Evolutionary conservation across 2,113 vertebrate genomes (phyloP).

Genomic region (Helogale parvula): DNA sequence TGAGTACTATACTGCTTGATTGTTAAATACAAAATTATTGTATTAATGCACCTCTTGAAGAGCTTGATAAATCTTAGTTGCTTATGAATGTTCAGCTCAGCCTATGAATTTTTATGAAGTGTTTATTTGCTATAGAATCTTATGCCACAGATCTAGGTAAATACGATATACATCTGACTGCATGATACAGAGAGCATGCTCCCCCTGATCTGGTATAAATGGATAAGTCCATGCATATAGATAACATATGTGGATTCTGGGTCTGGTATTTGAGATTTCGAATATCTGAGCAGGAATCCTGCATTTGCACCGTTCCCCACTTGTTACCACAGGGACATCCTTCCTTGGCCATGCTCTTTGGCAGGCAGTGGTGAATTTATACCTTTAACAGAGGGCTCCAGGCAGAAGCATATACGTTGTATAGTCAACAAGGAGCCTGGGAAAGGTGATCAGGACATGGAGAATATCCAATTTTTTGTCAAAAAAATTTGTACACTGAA

Average conservation of each 20-base stretch:
- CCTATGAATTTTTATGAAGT: background rate
- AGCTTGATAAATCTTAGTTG: background rate
- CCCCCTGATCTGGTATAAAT: background rate
- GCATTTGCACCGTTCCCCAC: background rate
- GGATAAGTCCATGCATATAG: background rate
- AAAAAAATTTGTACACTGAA: background rate
- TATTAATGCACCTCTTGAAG: background rate
- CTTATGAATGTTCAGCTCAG: background rate
- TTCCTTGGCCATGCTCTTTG: background rate
- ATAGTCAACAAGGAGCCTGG: background rate
- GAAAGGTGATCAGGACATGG: background rate
- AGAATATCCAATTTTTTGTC: background rate
- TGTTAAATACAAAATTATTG: background rate
- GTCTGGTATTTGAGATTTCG: too few species aligned
- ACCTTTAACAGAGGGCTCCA: constrained; percentile 47
- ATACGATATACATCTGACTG: background rate
- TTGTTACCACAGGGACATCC: background rate
- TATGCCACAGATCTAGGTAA: background rate
- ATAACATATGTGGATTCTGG: too few species aligned
- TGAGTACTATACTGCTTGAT: background rate
- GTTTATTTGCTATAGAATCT: background rate
- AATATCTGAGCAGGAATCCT: background rate
- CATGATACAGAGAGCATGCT: too few species aligned
- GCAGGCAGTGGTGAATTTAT: background rate
- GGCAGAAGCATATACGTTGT: background rate